Evolutionary conservation across 2,113 vertebrate genomes (phyloP).

Genomic region (Chrysemys picta): DNA sequence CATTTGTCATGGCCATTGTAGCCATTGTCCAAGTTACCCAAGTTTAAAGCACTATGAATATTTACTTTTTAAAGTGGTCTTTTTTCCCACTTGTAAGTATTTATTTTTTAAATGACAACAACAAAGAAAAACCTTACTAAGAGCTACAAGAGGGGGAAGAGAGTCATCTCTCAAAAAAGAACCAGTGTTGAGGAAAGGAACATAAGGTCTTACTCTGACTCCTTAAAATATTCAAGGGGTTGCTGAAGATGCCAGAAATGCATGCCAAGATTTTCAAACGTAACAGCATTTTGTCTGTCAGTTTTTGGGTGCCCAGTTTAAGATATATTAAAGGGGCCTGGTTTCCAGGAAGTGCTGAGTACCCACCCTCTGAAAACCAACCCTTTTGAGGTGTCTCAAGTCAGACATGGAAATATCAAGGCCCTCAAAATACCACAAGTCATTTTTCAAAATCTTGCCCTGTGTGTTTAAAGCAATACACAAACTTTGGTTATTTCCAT

Average conservation of each 20-base stretch:
- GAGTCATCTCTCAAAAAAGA: neutral
- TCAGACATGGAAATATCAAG: neutral
- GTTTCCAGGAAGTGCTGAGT: neutral
- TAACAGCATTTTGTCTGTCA: neutral
- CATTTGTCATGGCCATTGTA: neutral
- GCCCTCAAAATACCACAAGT: neutral
- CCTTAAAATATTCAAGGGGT: neutral
- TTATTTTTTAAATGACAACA: no score
- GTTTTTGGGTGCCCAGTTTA: neutral
- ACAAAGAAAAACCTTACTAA: neutral
- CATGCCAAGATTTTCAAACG: neutral
- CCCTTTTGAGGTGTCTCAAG: neutral
- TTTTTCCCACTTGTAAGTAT: neutral
- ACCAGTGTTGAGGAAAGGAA: neutral
- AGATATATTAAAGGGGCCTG: neutral
- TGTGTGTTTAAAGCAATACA: neutral
- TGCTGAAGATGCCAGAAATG: neutral
- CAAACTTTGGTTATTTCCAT: neutral
- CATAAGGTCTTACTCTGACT: neutral
- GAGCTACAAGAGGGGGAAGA: neutral
- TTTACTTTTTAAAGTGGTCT: neutral
- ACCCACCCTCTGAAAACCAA: neutral
- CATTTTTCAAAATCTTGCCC: neutral
- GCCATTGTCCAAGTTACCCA: neutral
- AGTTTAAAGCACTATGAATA: neutral